Percentiles rank a stretch among this genome's conserved stretches.
Conservation (phyloP, 2,797 vertebrate species). For the Brachyrhaphis roseni region DNA sequence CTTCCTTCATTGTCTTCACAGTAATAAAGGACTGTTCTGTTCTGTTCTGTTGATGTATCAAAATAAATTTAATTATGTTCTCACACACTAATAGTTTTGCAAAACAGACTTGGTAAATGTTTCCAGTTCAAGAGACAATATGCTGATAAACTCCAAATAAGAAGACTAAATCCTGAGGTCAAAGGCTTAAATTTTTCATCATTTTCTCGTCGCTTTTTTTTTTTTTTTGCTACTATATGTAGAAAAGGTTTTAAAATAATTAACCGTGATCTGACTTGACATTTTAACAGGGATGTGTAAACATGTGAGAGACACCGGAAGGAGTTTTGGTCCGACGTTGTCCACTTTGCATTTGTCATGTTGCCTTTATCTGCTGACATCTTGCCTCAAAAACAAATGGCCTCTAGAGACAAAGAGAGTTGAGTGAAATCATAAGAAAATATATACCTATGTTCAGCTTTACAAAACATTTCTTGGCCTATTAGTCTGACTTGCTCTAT, state of each 20-base stretch:
- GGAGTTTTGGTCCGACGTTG: background rate
- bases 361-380: background rate
- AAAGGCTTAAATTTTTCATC: background rate
- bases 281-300: background rate
- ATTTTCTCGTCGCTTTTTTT: no score
- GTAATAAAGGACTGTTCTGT: background rate
- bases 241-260: background rate
- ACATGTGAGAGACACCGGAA: background rate
- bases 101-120: background rate
- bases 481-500: background rate
- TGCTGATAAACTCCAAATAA: no score
- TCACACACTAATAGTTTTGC: background rate
- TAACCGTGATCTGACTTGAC: background rate
- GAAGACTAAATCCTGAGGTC: no score
- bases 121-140: background rate
- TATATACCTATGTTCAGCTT: background rate
- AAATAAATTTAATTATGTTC: no score
- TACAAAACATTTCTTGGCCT: background rate
- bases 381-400: background rate
- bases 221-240: background rate
- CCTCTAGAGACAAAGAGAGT: background rate
- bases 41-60: no score
- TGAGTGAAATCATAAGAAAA: background rate
- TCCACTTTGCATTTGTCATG: background rate
- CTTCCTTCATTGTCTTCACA: no score